Evolutionary conservation across 2,113 vertebrate species (phyloP), one percentile per base, ranked within the genome.

Genomic region (Eonycteris spelaea): DNA sequence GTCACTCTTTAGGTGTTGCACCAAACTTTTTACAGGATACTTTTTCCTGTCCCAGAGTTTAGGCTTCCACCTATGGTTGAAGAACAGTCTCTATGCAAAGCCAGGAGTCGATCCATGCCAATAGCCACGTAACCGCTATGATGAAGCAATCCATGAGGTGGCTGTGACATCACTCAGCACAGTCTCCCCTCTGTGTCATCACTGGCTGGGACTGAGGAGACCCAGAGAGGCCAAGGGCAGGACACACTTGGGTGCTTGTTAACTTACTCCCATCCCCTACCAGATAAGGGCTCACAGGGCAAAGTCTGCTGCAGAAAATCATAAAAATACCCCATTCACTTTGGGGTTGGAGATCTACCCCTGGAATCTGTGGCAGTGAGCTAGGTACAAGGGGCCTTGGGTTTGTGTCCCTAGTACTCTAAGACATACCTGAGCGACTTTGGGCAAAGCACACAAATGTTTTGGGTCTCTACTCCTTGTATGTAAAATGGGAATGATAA

Each of bases 381-480:
- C 19, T 19, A 9, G 45, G 43, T 70, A 40, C 43, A 7, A 19
- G 45, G n/a, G 7, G 2, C 5, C 33, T 21, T 12, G 6, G 90
- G 35, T 75, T 70, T 88, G 89, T 51, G 43, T 91, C 63, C n/a
- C 0, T 1, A 1, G 48, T 92, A 57, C 13, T 19, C 0, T 45
- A 30, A 75, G 70, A 82, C 0, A 18, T 8, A 40, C 0, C 33
- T 24, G 48, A 68, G 3, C 7, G 13, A 71, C 57, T 83, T n/a
- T 4, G 18, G 40, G 28, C 75, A 67, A 1, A 16, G 35, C 19
- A 0, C 10, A 57, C 18, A 26, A 19, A 18, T 18, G 5, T 13
- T 86, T 90, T 0, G 24, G 86, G 79, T 48, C 79, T 97, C 18
- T 1, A 13, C 67, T 48, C 18, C 68, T 95, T 14, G 2, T 86